Evolutionary conservation across 1,140 invertebrate species (phyloP).

Genomic region (Leptopilina clavipes): DNA sequence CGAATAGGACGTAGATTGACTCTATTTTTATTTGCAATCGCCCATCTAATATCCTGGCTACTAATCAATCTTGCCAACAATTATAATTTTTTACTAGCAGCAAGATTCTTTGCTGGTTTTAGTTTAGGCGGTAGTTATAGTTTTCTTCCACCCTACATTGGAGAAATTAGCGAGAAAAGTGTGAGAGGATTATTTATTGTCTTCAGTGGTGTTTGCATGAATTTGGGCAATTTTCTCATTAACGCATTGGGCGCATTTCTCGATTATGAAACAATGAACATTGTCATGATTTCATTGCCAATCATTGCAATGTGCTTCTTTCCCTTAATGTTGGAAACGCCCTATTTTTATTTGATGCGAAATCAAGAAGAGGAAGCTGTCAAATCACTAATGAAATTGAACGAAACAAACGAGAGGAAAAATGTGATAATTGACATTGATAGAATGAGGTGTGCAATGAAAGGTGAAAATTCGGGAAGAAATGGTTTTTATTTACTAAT

Average conservation of each 20-base stretch:
- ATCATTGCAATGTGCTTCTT: background rate
- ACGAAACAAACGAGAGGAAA: too few relatives aligned
- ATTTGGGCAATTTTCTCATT: background rate
- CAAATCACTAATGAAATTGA: background rate
- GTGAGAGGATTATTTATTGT: slow-evolving; percentile 75
- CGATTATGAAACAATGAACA: background rate
- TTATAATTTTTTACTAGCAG: slow-evolving; percentile 59
- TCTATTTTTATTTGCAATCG: slow-evolving; percentile 59
- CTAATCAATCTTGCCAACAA: slow-evolving; percentile 60
- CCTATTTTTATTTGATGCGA: background rate
- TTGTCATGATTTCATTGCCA: slow-evolving; percentile 1
- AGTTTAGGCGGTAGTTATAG: slow-evolving; percentile 74
- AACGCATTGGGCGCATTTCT: background rate
- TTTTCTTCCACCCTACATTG: slow-evolving; percentile 75
- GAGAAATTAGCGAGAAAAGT: slow-evolving; percentile 76
- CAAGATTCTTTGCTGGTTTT: slow-evolving; percentile 70
- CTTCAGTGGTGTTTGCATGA: slow-evolving; percentile 45
- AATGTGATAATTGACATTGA: background rate
- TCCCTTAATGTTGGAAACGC: background rate
- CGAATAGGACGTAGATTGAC: slow-evolving; percentile 64
- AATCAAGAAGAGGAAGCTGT: background rate
- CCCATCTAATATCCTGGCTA: slow-evolving; percentile 62
- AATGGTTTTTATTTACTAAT: background rate
- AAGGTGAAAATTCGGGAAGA: background rate
- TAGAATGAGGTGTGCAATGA: background rate